phyloP scores from a whole-genome alignment of 2,888 invertebrate genomes.

The Thysanoteuthis rhombus region DNA sequence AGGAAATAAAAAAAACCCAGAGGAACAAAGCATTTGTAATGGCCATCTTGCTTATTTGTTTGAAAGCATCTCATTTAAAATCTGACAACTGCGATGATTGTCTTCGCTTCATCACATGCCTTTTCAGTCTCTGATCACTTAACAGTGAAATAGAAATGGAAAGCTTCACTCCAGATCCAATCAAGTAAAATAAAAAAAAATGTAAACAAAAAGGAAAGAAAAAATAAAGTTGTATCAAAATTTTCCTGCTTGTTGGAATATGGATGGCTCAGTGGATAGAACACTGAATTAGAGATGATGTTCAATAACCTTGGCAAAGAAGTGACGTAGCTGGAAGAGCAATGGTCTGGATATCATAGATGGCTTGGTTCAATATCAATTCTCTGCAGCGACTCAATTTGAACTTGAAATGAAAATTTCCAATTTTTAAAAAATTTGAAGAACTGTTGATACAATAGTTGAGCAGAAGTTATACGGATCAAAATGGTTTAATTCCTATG shows the following conservation, averaged over 20 bases:
- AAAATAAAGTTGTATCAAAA: not conserved
- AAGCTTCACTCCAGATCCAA: conserved; percentile 12
- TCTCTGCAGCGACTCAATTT: not conserved
- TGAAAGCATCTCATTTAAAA: not conserved
- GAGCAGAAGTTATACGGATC: no score
- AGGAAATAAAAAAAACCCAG: not conserved
- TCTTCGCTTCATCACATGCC: not conserved
- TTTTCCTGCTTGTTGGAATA: not conserved
- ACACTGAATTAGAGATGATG: not conserved
- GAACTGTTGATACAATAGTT: not conserved
- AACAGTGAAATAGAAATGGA: conserved; percentile 12
- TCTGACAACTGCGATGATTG: not conserved
- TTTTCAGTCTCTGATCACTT: not conserved
- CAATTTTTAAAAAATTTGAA: not conserved
- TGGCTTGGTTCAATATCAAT: not conserved
- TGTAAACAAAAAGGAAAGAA: not conserved
- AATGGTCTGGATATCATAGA: not conserved
- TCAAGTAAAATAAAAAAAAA: not conserved
- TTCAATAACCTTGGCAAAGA: not conserved
- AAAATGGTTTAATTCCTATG: no score
- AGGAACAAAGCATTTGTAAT: not conserved
- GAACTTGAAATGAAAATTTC: not conserved
- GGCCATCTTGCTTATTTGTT: conserved; percentile 12
- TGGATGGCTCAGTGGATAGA: not conserved
- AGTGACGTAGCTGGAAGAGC: not conserved